Evolutionary conservation across 2,888 invertebrate genomes (phyloP), one percentile per base, ranked within the genome.

Genomic region (Morpho deidamia): DNA sequence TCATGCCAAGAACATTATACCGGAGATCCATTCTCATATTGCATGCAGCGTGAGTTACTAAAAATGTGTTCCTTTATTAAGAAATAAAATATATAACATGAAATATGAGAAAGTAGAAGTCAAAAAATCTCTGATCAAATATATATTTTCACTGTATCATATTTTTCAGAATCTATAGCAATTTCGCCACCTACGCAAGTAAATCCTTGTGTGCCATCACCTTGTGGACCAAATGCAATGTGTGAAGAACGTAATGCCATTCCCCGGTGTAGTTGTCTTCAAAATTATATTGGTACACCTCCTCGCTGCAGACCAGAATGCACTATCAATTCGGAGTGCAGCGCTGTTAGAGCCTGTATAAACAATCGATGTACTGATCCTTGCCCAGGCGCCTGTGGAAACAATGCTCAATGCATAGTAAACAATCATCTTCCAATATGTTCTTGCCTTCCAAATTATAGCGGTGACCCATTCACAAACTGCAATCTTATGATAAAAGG

Each of bases 1-100:
- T 93, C 93, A 12, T 96, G 96, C 72, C 92, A 92, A 59, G 81
- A 91, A 11, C 91, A 93, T 49, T 93, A 91, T 67, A 94, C 94
- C 10, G 96, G 96, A n/a, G 95, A 95, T 90, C 94, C 95, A 2
- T 94, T 95, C 72, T 92, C 81, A 8, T 83, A 83, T 63, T 90
- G 90, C 90, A 42, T 91, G 81, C 76, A 93, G 89, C 70, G 89
- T 89, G 74, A 77, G 78, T 73, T 23, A 23, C 23, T 5, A 23
- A 23, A n/a, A 23, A 23, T 23, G 4, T 5, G 23, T 23, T 23
- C 4, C 23, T 23, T 23, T 23, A 23, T 23, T 23, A 23, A 23
- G 23, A 23, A 23, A 23, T 0, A 23, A 23, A 23, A 23, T 23
- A 23, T 23, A 5, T 23, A 23, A 23, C 23, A 23, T 23, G 23